Percentiles rank a stretch among this genome's conserved stretches.
phyloP scores from a whole-genome alignment of 2,797 vertebrate genomes.

The Typhlichthys subterraneus region DNA sequence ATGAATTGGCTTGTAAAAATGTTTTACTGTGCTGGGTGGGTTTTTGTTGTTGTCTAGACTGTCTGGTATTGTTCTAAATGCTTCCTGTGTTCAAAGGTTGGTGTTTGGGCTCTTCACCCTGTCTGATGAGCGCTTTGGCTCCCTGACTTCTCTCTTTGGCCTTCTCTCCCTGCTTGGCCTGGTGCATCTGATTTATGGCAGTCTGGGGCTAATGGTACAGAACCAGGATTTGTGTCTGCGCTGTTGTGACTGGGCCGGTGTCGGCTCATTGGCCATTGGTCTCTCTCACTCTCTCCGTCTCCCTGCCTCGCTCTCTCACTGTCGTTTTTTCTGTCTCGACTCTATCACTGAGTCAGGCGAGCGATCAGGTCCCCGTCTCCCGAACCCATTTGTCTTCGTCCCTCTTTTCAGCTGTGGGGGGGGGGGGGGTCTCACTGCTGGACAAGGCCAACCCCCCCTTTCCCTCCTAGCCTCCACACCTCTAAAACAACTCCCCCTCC shows the following conservation, averaged over 20 bases:
- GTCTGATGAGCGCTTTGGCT: conserved; percentile 51
- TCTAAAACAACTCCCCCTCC: conserved; percentile 24
- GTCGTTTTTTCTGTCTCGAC: neutral
- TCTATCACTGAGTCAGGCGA: conserved; percentile 38
- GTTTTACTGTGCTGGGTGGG: neutral
- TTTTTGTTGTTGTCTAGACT: conserved; percentile 10
- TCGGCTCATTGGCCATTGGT: conserved; percentile 63
- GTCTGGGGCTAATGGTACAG: conserved; percentile 73
- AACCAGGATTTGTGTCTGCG: conserved; percentile 74
- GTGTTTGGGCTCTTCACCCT: conserved; percentile 36
- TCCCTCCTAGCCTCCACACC: conserved; percentile 28
- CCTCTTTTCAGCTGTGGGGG: conserved; percentile 29
- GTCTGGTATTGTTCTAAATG: conserved; percentile 47
- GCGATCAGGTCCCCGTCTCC: conserved; percentile 28
- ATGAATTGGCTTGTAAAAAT: conserved; percentile 17
- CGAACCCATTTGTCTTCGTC: conserved; percentile 71
- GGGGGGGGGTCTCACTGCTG: conserved; percentile 74
- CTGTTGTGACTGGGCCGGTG: conserved; percentile 67
- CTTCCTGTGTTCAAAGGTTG: conserved; percentile 39
- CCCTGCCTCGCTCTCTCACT: neutral
- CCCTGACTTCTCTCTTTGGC: conserved; percentile 66
- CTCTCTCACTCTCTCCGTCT: conserved; percentile 32
- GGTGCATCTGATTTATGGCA: conserved; percentile 67
- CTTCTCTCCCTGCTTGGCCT: conserved; percentile 46
- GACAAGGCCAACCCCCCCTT: conserved; percentile 73